Evolutionary conservation across 1,140 invertebrate genomes (phyloP), one percentile per base, ranked within the genome.

Genomic region (Aphelinus certus): DNA sequence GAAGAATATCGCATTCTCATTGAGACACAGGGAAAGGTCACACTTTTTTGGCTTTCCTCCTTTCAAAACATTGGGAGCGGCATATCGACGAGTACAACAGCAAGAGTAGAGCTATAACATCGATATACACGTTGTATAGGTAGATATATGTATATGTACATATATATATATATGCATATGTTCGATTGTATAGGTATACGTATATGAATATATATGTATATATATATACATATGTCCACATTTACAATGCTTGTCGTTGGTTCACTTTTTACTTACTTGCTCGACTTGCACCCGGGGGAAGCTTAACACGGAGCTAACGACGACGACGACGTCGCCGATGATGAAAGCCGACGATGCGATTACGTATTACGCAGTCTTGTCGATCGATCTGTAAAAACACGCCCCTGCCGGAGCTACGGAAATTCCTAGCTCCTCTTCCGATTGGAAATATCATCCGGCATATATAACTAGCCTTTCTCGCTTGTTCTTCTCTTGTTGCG

Each of bases 101-200:
- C 71, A 46, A 73, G 62, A 61, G 71, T 66, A 58, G 71, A 66
- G 63, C 63, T 73, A 73, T 73, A 60, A 66, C 71, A 73, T 73
- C 63, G 56, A 73, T 61, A 62, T 62, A 71, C 3, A 53, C 48
- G 55, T 55, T 26, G 3, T 51, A 69, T 69, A 7, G 26, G 10
- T 49, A 47, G 57, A 53, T 66, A 55, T 53, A 55, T 51, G 5
- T 26, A 26, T 67, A 48, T 26, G 2, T 57, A 47, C 58, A 63
- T 71, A 43, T 2, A 3, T 66, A 66, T 47, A n/a, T 73, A 73
- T 65, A 63, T 63, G 10, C 61, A 60, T 63, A 48, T 67, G 55
- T 26, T 73, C 64, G 26, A 10, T 65, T 47, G 42, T 55, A 51
- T 66, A 1, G 7, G 26, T 26, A 26, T 26, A 26, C 26, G 26